Evolutionary conservation across 2,888 invertebrate genomes (phyloP).

Genomic region (Itoplectis maculator): DNA sequence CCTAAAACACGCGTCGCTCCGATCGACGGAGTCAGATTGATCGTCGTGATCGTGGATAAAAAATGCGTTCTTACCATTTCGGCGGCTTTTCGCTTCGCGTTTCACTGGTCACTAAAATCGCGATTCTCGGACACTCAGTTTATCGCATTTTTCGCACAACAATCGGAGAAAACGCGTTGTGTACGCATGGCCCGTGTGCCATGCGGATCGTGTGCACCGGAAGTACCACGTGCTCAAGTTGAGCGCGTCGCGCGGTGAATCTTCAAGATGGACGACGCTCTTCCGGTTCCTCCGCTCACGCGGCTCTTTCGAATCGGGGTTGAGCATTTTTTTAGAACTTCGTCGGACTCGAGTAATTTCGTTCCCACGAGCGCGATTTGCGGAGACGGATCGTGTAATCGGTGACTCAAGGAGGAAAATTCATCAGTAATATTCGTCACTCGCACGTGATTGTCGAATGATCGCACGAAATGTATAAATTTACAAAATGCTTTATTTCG

Average conservation of each 20-base stretch:
- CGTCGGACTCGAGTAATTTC: too few species aligned
- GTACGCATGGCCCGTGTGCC: slow-evolving; percentile 65
- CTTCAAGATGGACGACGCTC: slow-evolving; percentile 17
- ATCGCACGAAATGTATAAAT: slow-evolving; percentile 67
- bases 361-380: too few species aligned
- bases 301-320: not conserved
- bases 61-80: slow-evolving; percentile 59
- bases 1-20: not conserved
- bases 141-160: slow-evolving; percentile 46
- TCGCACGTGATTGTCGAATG: slow-evolving; percentile 34
- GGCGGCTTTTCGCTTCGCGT: slow-evolving; percentile 19
- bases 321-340: not conserved
- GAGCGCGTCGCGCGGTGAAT: not conserved
- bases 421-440: not conserved
- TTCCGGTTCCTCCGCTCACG: slow-evolving; percentile 17
- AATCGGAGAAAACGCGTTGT: slow-evolving; percentile 52
- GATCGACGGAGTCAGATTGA: not conserved
- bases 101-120: slow-evolving; percentile 8
- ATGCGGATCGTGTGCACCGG: slow-evolving; percentile 53
- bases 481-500: slow-evolving; percentile 74
- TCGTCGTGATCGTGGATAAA: not conserved
- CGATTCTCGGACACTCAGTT: slow-evolving; percentile 22
- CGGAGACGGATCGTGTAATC: too few species aligned
- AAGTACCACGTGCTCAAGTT: slow-evolving; percentile 57
- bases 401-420: not conserved